Evolutionary conservation across 2,113 vertebrate genomes (phyloP).

Genomic region (Rhinogobius similis): DNA sequence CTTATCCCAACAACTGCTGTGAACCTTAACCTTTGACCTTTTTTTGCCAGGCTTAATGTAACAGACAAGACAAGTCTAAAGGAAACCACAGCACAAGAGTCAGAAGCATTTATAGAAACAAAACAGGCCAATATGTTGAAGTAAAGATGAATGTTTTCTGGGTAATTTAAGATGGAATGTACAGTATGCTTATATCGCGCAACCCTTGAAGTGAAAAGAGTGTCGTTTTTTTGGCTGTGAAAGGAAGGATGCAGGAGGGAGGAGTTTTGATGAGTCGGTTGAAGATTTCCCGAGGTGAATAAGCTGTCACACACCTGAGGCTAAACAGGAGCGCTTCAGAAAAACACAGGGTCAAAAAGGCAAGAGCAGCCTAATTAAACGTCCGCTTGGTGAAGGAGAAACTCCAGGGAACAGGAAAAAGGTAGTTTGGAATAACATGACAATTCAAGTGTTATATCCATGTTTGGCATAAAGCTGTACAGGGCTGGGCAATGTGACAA

Average conservation of each 20-base stretch:
- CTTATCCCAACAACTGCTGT: not conserved
- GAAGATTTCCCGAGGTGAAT: constrained; percentile 46
- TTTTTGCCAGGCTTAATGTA: constrained; percentile 1
- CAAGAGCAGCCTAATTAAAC: constrained; percentile 16
- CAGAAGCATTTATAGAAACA: not conserved
- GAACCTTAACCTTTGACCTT: constrained; percentile 43
- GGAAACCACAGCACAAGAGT: not conserved
- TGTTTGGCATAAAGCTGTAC: too few species aligned
- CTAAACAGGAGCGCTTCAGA: constrained; percentile 31
- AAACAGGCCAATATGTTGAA: not conserved
- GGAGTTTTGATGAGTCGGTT: not conserved
- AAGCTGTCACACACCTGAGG: constrained; percentile 59
- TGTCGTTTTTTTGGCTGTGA: not conserved
- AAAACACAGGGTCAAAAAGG: constrained; percentile 15
- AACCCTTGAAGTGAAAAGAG: not conserved
- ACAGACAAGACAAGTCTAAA: not conserved
- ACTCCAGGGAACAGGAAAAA: not conserved
- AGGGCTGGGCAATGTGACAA: too few species aligned
- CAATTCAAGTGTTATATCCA: too few species aligned
- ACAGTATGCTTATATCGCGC: too few species aligned
- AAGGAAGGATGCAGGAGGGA: not conserved
- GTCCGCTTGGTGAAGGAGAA: constrained; percentile 2
- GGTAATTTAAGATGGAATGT: too few species aligned
- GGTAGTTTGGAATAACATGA: not conserved
- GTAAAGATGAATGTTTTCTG: not conserved